Evolutionary conservation across 2,113 vertebrate genomes (phyloP).

Genomic region (Crotalus horridus): DNA sequence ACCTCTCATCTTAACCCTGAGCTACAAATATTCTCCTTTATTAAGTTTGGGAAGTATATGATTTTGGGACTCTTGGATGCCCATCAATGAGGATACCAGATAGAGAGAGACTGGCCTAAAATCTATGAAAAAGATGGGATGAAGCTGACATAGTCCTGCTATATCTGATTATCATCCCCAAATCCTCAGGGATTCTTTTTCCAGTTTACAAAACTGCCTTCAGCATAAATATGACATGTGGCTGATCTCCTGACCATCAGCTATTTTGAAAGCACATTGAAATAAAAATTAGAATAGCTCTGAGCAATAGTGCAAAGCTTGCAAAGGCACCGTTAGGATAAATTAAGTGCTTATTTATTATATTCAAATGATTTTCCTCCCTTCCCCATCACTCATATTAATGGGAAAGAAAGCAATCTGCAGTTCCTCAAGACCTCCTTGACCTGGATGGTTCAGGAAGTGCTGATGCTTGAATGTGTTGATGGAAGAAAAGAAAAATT

Average conservation of each 20-base stretch:
- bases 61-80: neutral
- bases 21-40: neutral
- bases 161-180: neutral
- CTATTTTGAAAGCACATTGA: neutral
- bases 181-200: neutral
- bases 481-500: slow-evolving; percentile 28
- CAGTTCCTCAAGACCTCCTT: slow-evolving; percentile 31
- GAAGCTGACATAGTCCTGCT: neutral
- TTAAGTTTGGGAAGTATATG: neutral
- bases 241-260: neutral
- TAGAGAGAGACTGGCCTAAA: neutral
- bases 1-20: neutral
- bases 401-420: slow-evolving; percentile 36
- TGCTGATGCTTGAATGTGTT: slow-evolving; percentile 21
- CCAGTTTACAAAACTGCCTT: neutral
- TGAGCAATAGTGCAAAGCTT: neutral
- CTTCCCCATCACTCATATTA: slow-evolving; percentile 31
- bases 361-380: slow-evolving; percentile 14
- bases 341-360: slow-evolving; percentile 29
- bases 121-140: neutral
- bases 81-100: neutral
- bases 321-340: neutral
- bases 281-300: neutral
- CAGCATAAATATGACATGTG: neutral
- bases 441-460: slow-evolving; percentile 20